Base-by-base conservation (phyloP, 1,140 invertebrate genomes). In the Magallana ariakensis region DNA sequence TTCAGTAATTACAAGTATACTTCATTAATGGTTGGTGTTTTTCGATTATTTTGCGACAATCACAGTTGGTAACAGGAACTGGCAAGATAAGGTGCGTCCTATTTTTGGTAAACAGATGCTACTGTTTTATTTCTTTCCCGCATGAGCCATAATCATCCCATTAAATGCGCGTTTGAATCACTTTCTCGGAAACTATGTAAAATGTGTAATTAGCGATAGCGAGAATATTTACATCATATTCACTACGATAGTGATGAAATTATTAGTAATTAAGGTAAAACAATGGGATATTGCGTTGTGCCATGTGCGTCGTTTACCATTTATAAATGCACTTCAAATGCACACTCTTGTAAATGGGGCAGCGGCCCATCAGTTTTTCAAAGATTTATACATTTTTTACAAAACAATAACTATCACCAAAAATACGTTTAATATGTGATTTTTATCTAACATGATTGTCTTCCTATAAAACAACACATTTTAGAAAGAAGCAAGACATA, bases 51-150 rank as follows among this genome's bases (percentile, higher is more conserved):
- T 75, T 75, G 66, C 66, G 66, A 75, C 66, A 75, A 75, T 75
- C 66, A 13, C 66, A 75, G 66, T 26, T 26, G 66, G 66, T 26
- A 75, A 75, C 66, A 75, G 66, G 66, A 75, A 75, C 66, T 75
- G 66, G 66, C 22, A 26, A 75, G 66, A 75, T 75, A 75, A 75
- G 58, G 66, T 26, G 22, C 66, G 19, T 26, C 66, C 66, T 75
- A 75, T 75, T 75, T 75, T 75, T 75, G 66, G 66, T 75, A 75
- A 75, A 75, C 66, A 75, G 66, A 75, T 75, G 66, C 66, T 75
- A 75, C 66, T 26, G 11, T 75, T 75, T 75, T 75, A 75, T 75
- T 75, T 33, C 66, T 75, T 75, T 75, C 66, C 66, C 66, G 66
- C 66, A 26, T 75, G 66, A 8, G 19, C 33, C 33, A 19, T 75